These are phyloP conservation scores for Hafferia zeledoni DNA, from an alignment of 2,797 vertebrate genomes.

Conservation along the genomic window DNA sequence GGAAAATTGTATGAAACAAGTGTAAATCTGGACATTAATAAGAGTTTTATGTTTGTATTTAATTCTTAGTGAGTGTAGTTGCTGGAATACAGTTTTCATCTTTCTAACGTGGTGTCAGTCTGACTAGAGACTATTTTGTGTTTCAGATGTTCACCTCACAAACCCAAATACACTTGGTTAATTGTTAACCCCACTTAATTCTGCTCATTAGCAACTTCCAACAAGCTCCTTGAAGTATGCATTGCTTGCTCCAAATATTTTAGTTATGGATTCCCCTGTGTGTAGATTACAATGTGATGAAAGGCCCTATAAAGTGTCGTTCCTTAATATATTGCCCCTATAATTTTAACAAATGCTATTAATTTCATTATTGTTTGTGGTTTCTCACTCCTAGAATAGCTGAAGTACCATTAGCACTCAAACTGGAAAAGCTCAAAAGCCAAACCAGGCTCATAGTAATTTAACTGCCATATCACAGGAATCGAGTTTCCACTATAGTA, in stretches of 20 bases:
- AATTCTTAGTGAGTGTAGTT: not conserved
- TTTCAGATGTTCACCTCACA: not conserved
- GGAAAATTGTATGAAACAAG: not conserved
- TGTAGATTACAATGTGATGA: not conserved
- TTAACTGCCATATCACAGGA: not conserved
- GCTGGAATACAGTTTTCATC: not conserved
- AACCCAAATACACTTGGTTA: not conserved
- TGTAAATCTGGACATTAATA: not conserved
- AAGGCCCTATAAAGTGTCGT: not conserved
- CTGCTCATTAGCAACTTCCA: not conserved
- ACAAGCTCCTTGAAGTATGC: not conserved
- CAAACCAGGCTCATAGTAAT: not conserved
- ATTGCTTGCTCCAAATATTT: not conserved
- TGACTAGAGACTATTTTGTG: not conserved
- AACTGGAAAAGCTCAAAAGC: not conserved
- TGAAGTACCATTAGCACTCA: not conserved
- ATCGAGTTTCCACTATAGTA: not conserved
- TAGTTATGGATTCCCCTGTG: not conserved
- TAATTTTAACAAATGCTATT: not conserved
- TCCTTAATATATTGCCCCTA: not conserved
- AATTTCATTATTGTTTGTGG: not conserved
- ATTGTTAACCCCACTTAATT: not conserved
- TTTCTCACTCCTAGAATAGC: not conserved
- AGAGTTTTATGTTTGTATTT: not conserved
- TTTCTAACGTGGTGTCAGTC: not conserved